Evolutionary conservation across 1,140 invertebrate species (phyloP), one percentile per base, ranked within the genome.

Genomic region (Nasonia giraulti): DNA sequence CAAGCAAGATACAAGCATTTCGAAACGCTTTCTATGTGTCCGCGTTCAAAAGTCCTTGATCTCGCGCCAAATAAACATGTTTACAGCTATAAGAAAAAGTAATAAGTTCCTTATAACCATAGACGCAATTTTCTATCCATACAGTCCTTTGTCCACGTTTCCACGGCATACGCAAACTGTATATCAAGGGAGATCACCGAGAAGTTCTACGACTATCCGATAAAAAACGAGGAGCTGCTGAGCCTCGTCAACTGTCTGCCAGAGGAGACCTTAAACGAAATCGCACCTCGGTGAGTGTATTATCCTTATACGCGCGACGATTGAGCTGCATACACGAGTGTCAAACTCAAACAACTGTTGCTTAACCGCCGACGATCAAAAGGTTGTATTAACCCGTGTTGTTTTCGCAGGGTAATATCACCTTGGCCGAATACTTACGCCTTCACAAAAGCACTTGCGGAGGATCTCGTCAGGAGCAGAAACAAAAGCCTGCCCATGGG

Each of bases 341-440:
- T 44, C 40, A 27, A 85, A 62, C 55, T 27, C 27, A 47, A 31
- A 37, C 55, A 62, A 76, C 14, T 12, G 44, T 76, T 12, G 20
- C 62, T 55, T 14, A 79, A 47, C 75, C 14, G 81, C 5, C 3
- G 2, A 17, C 55, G 20, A 62, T 20, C 14, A n/a, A 62, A n/a
- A 62, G 55, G 20, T n/a, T 20, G 55, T 7, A 62, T 62, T 62
- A 62, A 62, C 17, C 0, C 0, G 55, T 62, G 55, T 7, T 20
- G 55, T 62, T 62, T 84, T 91, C 91, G 12, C 89, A 95, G 95
- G 83, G 91, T 95, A 69, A 89, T 96, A 14, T 94, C 94, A 77
- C 92, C 94, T 17, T 95, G 95, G 93, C 95, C 96, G 0, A 97
- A 97, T 87, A 96, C 96, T 1, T 97, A 97, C 88, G 95, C 95